These are phyloP conservation scores for Myocastor coypus DNA, from an alignment of 2,113 vertebrate genomes.

Conservation along the genomic window DNA sequence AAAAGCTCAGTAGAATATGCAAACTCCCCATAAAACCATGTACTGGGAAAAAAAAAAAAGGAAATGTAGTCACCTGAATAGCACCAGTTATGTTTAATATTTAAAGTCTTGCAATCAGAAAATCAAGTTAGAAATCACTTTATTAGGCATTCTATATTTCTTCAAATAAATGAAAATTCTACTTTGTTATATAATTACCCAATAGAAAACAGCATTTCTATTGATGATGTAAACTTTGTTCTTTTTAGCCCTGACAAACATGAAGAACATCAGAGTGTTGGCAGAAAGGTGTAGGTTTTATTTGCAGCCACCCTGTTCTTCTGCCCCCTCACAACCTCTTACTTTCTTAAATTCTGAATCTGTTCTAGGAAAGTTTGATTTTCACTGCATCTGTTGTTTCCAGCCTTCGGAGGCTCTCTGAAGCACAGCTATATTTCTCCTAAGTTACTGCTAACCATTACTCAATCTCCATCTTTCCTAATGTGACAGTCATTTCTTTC, in stretches of 20 bases:
- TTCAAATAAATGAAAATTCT: not conserved
- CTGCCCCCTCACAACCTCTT: accelerated
- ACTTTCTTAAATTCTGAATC: not conserved
- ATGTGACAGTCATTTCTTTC: slow-evolving; percentile 73
- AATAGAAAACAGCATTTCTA: not conserved
- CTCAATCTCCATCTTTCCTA: slow-evolving; percentile 18
- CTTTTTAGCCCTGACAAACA: not conserved
- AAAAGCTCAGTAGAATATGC: too few relatives aligned
- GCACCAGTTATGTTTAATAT: slow-evolving; percentile 25
- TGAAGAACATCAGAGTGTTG: not conserved
- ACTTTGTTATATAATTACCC: not conserved
- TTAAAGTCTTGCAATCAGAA: not conserved
- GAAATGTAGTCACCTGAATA: not conserved
- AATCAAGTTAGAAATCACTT: not conserved
- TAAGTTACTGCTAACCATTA: not conserved
- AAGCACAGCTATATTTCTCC: not conserved
- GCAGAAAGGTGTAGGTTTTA: not conserved
- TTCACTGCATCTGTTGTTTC: not conserved
- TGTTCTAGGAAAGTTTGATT: not conserved
- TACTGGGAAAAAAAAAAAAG: too few relatives aligned
- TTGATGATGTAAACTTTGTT: not conserved
- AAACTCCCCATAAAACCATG: too few relatives aligned
- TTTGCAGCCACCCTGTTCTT: not conserved
- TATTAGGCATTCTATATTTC: not conserved
- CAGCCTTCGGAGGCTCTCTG: not conserved